Percentiles rank a stretch among this genome's conserved stretches.
These are phyloP conservation scores for Drosophila lutescens DNA, from an alignment of 2,888 invertebrate genomes.

Conservation along the genomic window DNA sequence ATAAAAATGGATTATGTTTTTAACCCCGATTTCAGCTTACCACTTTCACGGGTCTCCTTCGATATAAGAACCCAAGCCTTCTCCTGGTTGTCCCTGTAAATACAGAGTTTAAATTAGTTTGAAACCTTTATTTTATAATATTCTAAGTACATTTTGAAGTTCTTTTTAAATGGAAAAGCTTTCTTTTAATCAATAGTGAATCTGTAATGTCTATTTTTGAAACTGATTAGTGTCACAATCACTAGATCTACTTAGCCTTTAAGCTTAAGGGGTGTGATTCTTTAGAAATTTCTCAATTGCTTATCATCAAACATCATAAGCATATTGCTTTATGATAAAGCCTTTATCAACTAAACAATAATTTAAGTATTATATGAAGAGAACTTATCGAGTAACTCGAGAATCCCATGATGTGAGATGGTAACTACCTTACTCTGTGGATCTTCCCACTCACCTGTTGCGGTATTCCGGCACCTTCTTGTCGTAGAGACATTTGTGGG, in stretches of 20 bases:
- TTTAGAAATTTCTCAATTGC: neutral
- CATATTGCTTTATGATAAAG: too few relatives aligned
- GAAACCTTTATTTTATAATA: neutral
- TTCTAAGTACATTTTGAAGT: neutral
- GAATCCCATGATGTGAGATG: too few relatives aligned
- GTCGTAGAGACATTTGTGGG: conserved; percentile 85
- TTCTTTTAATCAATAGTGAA: neutral
- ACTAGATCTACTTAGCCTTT: neutral
- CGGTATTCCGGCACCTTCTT: conserved; percentile 85
- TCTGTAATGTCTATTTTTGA: neutral
- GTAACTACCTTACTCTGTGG: neutral
- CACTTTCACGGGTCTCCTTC: conserved; percentile 82
- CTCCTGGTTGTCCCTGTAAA: conserved; percentile 83
- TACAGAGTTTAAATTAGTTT: neutral
- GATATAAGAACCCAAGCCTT: conserved; percentile 83
- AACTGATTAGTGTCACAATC: neutral
- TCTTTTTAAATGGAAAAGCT: neutral
- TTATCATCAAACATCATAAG: neutral
- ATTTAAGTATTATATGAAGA: too few relatives aligned
- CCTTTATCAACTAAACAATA: too few relatives aligned
- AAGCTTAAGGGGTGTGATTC: neutral
- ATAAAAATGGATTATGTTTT: neutral
- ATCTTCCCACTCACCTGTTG: conserved; percentile 63
- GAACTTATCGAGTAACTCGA: too few relatives aligned
- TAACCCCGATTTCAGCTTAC: conserved; percentile 60